Evolutionary conservation across 2,113 vertebrate genomes (phyloP).

Genomic region (Podarcis cretensis): DNA sequence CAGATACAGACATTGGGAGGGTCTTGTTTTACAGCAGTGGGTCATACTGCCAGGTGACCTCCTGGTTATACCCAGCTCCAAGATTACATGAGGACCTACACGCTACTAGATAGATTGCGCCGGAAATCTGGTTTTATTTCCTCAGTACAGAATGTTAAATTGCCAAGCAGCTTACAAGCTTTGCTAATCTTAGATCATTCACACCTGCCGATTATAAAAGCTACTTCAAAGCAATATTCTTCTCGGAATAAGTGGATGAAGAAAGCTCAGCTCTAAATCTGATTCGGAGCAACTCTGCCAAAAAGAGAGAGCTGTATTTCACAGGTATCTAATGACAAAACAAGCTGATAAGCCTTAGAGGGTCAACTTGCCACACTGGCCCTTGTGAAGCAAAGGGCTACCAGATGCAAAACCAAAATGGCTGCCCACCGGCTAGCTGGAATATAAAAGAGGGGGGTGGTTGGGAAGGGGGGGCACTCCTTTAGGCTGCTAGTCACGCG

Average conservation of each 20-base stretch:
- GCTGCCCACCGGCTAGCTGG: not conserved
- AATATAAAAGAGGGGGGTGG: not conserved
- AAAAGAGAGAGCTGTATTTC: slow-evolving; percentile 18
- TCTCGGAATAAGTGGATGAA: slow-evolving; percentile 10
- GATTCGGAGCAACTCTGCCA: slow-evolving; percentile 4
- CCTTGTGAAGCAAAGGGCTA: not conserved
- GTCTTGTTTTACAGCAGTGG: not conserved
- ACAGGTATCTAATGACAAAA: slow-evolving; percentile 19
- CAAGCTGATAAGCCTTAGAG: not conserved
- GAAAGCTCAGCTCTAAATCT: slow-evolving; percentile 5
- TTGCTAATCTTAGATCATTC: not conserved
- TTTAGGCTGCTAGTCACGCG: slow-evolving; percentile 41
- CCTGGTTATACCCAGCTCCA: not conserved
- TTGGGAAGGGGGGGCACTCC: slow-evolving; percentile 13
- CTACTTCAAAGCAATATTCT: slow-evolving; percentile 10
- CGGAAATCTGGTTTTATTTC: not conserved
- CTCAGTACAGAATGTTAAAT: not conserved
- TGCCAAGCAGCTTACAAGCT: not conserved
- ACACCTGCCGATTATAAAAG: not conserved
- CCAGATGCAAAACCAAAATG: slow-evolving; percentile 39
- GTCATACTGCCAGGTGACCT: not conserved
- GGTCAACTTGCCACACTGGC: not conserved
- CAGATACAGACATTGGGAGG: not conserved
- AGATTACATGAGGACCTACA: not conserved
- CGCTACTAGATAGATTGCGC: no score